Conservation (phyloP, 1,140 invertebrate genomes). For the Patella vulgata region DNA sequence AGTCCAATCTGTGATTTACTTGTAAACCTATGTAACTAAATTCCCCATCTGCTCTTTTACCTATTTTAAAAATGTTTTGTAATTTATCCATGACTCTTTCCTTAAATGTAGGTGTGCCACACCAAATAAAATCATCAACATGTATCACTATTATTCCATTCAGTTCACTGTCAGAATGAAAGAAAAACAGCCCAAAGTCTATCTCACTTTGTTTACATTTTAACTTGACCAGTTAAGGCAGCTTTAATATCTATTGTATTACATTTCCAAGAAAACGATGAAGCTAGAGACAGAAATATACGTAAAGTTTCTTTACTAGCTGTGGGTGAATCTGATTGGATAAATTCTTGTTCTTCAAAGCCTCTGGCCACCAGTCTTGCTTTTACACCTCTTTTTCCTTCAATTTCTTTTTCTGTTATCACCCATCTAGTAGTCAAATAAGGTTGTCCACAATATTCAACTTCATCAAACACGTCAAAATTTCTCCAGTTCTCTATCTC, state of each 20-base stretch:
- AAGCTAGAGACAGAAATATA: not conserved
- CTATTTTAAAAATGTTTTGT: no score
- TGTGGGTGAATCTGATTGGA: not conserved
- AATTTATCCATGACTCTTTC: no score
- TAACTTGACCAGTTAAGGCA: no score
- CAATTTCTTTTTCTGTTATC: not conserved
- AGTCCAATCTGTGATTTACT: no score
- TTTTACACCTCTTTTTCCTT: not conserved
- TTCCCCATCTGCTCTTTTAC: no score
- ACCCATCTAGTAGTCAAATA: not conserved
- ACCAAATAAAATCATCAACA: no score
- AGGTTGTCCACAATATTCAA: not conserved
- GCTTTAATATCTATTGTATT: conserved; percentile 3
- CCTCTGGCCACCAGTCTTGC: conserved; percentile 6
- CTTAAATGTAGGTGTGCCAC: no score
- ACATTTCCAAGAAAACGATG: not conserved
- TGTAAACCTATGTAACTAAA: no score
- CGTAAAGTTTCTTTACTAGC: not conserved
- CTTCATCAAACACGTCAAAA: not conserved
- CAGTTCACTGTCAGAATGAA: no score
- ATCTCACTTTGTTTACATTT: no score
- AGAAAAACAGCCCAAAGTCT: no score
- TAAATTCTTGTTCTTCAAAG: not conserved
- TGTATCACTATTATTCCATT: no score
- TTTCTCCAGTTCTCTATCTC: not conserved